Base-by-base conservation (phyloP, 2,888 invertebrate genomes). In the Limnephilus marmoratus region DNA sequence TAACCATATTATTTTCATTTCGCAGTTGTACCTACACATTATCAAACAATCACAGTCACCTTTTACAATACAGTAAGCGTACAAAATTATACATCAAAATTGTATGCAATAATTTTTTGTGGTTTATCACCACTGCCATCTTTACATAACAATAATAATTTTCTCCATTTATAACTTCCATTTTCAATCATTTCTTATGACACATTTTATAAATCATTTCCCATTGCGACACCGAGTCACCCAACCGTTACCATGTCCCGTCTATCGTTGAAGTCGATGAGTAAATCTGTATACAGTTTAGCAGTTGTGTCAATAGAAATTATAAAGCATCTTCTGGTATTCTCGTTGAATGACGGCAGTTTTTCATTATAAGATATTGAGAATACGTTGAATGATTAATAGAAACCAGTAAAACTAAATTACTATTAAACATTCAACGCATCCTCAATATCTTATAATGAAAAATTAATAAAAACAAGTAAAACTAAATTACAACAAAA, bases 111-210 rank as follows among this genome's bases (percentile, higher is more conserved):
- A n/a, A 3, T 9, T n/a, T 68, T 68, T 18, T 15, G 18, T 24
- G 24, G 24, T 24, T 68, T 68, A 5, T 68, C 68, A 68, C 68
- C 68, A 68, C 68, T 68, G 68, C 24, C 68, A 68, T n/a, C 24
- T 68, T 68, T 68, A 68, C 86, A 86, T 86, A 86, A 86, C 45
- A 86, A 86, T 45, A n/a, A 86, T 86, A 24, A 86, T 86, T 86
- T 86, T 86, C 29, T 45, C 15, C n/a, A 11, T 49, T 29, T 37
- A 29, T 24, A 29, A 11, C 86, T 29, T n/a, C 24, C 45, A 68
- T 68, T 86, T 86, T 15, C 82, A 31, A 34, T 82, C 29, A 68
- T 68, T 68, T 68, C 68, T 68, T 68, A 82, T 82, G 82, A 34
- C 86, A 41, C 86, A n/a, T 45, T 29, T 45, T 45, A 49, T 86